A percentile compares a stretch with the other conserved stretches of the same genome.
Evolutionary conservation across 2,888 invertebrate species (phyloP).

Genomic region (Chloroclystis v-ata): DNA sequence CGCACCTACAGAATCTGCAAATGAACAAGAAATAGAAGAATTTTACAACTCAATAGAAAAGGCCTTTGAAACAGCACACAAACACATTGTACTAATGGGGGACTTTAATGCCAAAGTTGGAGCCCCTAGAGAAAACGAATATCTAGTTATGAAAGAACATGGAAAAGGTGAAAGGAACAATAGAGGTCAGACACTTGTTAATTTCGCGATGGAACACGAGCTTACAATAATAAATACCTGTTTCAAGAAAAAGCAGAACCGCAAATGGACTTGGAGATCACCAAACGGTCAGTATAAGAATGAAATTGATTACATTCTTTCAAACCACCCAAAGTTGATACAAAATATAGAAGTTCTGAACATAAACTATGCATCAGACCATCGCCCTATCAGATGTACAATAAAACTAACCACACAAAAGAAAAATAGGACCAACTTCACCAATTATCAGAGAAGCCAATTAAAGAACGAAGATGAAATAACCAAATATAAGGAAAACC

Average conservation of each 20-base stretch:
- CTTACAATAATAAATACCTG: constrained; percentile 6
- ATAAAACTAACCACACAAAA: not conserved
- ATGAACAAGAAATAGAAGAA: no score
- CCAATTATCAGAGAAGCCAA: no score
- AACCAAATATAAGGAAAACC: constrained; percentile 3
- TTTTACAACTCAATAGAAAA: constrained; percentile 4
- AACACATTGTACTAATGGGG: constrained; percentile 21
- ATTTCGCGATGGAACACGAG: constrained; percentile 6
- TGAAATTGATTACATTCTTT: constrained; percentile 11
- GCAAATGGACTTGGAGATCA: not conserved
- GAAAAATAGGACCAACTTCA: not conserved
- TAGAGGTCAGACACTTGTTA: not conserved
- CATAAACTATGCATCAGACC: constrained; percentile 7
- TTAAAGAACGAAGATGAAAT: constrained; percentile 5
- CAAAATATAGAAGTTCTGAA: not conserved
- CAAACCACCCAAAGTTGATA: not conserved
- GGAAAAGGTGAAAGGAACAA: no score
- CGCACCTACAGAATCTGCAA: no score
- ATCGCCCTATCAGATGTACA: constrained; percentile 6
- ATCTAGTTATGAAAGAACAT: no score
- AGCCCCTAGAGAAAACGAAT: not conserved
- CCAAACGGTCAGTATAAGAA: constrained; percentile 6
- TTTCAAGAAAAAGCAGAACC: constrained; percentile 8
- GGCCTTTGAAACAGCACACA: constrained; percentile 15
- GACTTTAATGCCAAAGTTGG: constrained; percentile 16